Conservation (phyloP, 2,888 invertebrate species). For the Tuberolachnus salignus region DNA sequence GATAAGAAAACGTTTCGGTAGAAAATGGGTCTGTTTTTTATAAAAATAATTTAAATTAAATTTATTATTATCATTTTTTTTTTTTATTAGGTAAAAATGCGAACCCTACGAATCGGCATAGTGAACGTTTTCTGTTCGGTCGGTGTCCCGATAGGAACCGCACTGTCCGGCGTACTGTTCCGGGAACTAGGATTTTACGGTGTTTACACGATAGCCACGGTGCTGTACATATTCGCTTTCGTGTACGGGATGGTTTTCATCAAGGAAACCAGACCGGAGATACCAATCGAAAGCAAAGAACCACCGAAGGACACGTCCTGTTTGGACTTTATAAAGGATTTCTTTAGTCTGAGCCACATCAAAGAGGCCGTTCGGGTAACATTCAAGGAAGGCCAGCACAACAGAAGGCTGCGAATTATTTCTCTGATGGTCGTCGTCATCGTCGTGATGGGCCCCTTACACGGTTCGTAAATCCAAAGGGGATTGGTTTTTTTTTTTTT, state of each 20-base stretch:
- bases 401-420: constrained; percentile 75
- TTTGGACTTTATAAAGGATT: constrained; percentile 68
- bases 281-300: constrained; percentile 39
- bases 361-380: constrained; percentile 80
- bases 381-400: constrained; percentile 78
- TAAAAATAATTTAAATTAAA: no score
- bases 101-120: constrained; percentile 84
- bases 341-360: constrained; percentile 79
- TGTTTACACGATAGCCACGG: constrained; percentile 78
- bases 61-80: neutral
- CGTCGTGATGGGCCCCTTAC: constrained; percentile 84
- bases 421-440: constrained; percentile 81
- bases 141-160: constrained; percentile 88
- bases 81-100: constrained; percentile 68
- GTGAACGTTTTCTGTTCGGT: constrained; percentile 87
- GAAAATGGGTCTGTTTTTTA: no score
- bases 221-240: constrained; percentile 76
- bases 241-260: constrained; percentile 76
- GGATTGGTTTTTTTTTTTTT: neutral
- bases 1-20: no score
- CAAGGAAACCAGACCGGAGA: constrained; percentile 65
- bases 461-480: constrained; percentile 68
- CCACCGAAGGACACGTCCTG: constrained; percentile 61
- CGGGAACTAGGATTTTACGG: constrained; percentile 70
- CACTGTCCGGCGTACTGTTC: constrained; percentile 78